Conservation (phyloP, 2,888 invertebrate species). For the Zaprionus bogoriensis region DNA sequence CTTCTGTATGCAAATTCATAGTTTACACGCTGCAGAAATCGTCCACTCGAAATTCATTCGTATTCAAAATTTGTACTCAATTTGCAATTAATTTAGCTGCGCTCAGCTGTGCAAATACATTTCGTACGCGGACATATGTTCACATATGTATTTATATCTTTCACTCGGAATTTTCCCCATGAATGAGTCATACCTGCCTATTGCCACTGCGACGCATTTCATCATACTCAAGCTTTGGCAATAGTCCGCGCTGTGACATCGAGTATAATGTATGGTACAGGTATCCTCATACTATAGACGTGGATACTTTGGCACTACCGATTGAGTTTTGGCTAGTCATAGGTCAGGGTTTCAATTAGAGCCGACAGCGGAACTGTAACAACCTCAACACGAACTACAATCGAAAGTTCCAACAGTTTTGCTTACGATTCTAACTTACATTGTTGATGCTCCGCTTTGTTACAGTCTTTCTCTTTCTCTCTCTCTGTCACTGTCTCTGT, state of each 20-base stretch:
- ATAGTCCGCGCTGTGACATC: slow-evolving; percentile 12
- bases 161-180: background rate
- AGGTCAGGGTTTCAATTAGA: slow-evolving; percentile 71
- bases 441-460: background rate
- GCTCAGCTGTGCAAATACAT: slow-evolving; percentile 3
- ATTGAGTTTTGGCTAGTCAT: slow-evolving; percentile 50
- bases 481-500: background rate
- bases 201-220: background rate
- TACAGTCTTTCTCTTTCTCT: background rate
- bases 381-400: slow-evolving; percentile 14
- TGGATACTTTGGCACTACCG: slow-evolving; percentile 8
- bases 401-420: slow-evolving; percentile 34
- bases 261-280: slow-evolving; percentile 1
- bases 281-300: background rate
- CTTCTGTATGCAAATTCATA: too few species aligned
- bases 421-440: background rate
- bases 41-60: background rate
- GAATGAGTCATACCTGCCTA: slow-evolving; percentile 15
- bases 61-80: slow-evolving; percentile 2
- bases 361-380: background rate
- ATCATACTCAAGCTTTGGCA: slow-evolving; percentile 19
- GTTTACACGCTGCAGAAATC: too few species aligned
- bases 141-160: slow-evolving; percentile 7
- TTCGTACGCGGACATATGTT: background rate
- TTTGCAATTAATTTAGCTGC: slow-evolving; percentile 1